These are phyloP conservation scores for Epinephelus lanceolatus DNA, from an alignment of 2,113 vertebrate genomes.

Conservation along the genomic window DNA sequence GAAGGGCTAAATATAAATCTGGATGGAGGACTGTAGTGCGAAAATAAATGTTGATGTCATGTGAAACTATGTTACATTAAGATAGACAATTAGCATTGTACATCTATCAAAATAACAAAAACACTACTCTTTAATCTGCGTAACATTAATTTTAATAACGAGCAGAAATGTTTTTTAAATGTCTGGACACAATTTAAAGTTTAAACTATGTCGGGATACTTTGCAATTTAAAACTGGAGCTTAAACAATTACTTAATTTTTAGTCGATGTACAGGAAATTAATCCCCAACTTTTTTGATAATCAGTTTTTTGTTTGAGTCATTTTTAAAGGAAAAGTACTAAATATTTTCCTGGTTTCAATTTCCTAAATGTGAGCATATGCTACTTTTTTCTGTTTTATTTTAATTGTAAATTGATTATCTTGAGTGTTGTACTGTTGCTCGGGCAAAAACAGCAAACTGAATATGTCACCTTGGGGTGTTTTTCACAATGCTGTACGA, in stretches of 20 bases:
- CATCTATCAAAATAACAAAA: no score
- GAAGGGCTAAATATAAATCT: no score
- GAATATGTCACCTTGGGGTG: background rate
- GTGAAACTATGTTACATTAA: no score
- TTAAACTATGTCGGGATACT: background rate
- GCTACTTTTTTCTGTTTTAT: background rate
- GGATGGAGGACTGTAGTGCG: no score
- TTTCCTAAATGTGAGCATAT: background rate
- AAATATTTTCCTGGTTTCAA: background rate
- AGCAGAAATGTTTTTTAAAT: no score
- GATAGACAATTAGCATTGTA: no score
- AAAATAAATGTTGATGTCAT: no score
- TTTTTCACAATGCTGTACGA: background rate
- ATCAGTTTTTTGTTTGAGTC: background rate
- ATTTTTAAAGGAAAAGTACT: background rate
- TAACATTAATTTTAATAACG: no score
- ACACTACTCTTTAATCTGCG: no score
- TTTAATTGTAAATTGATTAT: background rate
- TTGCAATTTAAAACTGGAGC: background rate
- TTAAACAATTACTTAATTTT: background rate
- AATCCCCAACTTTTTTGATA: background rate
- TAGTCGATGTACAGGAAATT: background rate
- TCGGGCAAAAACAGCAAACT: background rate
- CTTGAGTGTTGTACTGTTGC: background rate
- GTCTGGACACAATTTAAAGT: no score